A percentile compares a stretch with the other conserved stretches of the same genome.
Conservation (phyloP, 2,888 invertebrate genomes). For the Dendrolimus houi region DNA sequence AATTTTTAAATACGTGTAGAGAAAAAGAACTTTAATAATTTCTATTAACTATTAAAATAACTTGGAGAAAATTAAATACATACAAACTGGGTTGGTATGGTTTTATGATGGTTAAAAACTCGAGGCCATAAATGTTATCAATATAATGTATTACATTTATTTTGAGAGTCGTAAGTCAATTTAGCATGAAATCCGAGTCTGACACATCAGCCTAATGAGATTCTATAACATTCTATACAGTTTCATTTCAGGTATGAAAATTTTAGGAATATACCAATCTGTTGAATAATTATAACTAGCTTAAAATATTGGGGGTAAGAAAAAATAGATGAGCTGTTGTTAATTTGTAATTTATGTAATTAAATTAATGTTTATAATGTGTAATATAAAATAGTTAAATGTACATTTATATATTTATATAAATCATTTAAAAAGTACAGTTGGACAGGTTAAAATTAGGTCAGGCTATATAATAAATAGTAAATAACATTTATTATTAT, state of each 20-base stretch:
- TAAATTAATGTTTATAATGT: conserved; percentile 55
- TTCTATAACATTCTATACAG: not conserved
- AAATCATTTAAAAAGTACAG: conserved; percentile 40
- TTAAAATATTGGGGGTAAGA: conserved; percentile 50
- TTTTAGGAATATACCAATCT: conserved; percentile 22
- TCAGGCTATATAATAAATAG: conserved; percentile 10
- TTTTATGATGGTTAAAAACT: no score
- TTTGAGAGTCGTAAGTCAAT: no score
- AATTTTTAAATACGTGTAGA: no score
- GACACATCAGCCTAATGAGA: no score
- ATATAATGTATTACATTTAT: no score
- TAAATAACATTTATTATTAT: conserved; percentile 18
- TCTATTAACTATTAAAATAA: no score
- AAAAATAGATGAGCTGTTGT: not conserved
- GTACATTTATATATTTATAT: conserved; percentile 50
- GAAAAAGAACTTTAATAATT: no score
- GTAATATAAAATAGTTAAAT: conserved; percentile 61
- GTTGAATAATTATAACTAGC: conserved; percentile 14
- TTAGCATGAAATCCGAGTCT: no score
- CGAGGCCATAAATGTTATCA: no score
- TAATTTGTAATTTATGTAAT: conserved; percentile 44
- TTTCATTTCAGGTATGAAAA: conserved; percentile 44
- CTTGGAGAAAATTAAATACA: no score
- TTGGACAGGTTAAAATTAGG: conserved; percentile 35
- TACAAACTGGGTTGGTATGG: no score